These are phyloP conservation scores for Caprella mutica DNA, from an alignment of 2,888 invertebrate genomes.

Conservation along the genomic window DNA sequence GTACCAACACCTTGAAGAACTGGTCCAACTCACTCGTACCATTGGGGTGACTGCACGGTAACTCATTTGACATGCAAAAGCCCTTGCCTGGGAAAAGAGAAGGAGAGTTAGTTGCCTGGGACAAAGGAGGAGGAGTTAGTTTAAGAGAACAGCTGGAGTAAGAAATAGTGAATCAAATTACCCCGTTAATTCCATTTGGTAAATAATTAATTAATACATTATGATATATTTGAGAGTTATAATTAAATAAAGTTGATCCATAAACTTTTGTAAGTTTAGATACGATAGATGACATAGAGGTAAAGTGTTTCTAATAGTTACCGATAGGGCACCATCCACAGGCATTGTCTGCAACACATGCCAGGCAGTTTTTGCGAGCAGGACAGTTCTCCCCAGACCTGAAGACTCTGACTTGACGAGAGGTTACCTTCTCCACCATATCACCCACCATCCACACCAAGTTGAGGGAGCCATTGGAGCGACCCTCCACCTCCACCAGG, in stretches of 20 bases:
- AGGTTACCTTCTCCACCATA: background rate
- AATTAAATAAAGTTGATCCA: no score
- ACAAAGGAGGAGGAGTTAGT: no score
- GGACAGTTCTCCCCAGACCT: constrained; percentile 55
- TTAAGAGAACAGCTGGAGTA: no score
- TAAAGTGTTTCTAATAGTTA: no score
- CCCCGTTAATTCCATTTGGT: no score
- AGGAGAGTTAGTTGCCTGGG: no score
- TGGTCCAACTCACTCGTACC: no score
- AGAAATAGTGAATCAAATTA: no score
- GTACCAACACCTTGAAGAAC: constrained; percentile 61
- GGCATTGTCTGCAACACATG: constrained; percentile 73
- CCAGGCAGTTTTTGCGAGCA: constrained; percentile 67
- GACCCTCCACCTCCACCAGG: constrained; percentile 3
- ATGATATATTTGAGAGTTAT: no score
- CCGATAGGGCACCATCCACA: constrained; percentile 87
- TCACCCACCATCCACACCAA: constrained; percentile 30
- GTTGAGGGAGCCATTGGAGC: constrained; percentile 6
- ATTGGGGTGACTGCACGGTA: constrained; percentile 13
- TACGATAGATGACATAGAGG: no score
- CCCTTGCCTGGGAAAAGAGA: constrained; percentile 54
- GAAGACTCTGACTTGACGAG: constrained; percentile 57
- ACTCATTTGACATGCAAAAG: constrained; percentile 42
- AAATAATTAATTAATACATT: no score
- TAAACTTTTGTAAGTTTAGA: no score